These are phyloP conservation scores for Trichonephila clavata DNA, from an alignment of 1,140 invertebrate species.

Conservation along the genomic window DNA sequence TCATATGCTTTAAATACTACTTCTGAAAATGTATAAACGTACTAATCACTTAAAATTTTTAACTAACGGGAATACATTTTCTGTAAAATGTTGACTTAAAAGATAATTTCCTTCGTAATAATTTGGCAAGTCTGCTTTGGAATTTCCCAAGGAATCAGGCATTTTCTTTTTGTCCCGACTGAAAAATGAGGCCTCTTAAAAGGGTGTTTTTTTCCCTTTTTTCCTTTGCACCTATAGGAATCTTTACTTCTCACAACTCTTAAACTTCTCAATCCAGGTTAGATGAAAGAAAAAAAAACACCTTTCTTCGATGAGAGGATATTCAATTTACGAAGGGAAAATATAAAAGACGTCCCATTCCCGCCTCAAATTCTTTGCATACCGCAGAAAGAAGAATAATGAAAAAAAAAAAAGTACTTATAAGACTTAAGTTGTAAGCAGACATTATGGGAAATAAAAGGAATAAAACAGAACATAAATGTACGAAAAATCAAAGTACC, in stretches of 20 bases:
- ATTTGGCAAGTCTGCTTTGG: too few relatives aligned
- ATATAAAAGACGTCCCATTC: neutral
- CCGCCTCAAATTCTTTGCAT: constrained; percentile 3
- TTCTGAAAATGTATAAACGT: too few relatives aligned
- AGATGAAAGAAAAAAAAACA: neutral
- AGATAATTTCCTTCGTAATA: too few relatives aligned
- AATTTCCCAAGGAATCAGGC: neutral
- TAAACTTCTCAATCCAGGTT: neutral
- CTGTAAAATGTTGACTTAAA: too few relatives aligned
- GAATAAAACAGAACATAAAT: neutral
- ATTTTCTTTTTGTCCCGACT: neutral
- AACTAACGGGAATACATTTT: too few relatives aligned
- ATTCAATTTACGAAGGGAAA: neutral
- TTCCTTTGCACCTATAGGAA: neutral
- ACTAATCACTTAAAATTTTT: too few relatives aligned
- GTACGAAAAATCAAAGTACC: too few relatives aligned
- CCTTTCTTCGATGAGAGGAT: neutral
- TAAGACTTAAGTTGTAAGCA: neutral
- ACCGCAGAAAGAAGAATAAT: neutral
- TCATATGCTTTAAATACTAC: too few relatives aligned
- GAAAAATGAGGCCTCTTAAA: neutral
- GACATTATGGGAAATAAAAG: neutral
- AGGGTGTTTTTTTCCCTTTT: neutral
- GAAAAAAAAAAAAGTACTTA: neutral
- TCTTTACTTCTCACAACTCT: neutral